Conservation (phyloP, 1,140 invertebrate species). For the Hesperophylax magnus region DNA sequence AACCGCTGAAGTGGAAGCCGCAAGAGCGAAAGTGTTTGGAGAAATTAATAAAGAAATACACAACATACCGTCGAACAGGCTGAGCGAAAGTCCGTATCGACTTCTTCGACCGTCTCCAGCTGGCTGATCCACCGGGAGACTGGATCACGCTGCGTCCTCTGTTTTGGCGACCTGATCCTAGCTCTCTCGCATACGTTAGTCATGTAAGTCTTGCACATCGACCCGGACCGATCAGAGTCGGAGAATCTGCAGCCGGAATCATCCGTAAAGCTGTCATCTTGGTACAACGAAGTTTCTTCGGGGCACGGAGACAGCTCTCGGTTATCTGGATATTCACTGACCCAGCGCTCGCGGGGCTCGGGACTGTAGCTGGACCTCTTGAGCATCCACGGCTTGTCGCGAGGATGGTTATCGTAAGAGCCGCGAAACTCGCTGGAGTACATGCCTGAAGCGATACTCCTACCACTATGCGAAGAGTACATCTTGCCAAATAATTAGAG, state of each 20-base stretch:
- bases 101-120: slow-evolving; percentile 55
- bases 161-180: too few relatives aligned
- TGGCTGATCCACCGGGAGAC: slow-evolving; percentile 54
- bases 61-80: slow-evolving; percentile 50
- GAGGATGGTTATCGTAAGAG: background rate
- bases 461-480: background rate
- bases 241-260: slow-evolving; percentile 49
- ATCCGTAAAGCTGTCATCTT: slow-evolving; percentile 44
- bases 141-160: slow-evolving; percentile 34
- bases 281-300: slow-evolving; percentile 51
- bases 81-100: slow-evolving; percentile 55
- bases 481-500: background rate
- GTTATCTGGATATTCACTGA: slow-evolving; percentile 4
- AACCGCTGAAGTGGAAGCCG: background rate
- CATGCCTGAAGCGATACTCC: background rate
- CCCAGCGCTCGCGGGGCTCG: slow-evolving; percentile 20
- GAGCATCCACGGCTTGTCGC: slow-evolving; percentile 10
- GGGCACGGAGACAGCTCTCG: background rate
- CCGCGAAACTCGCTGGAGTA: background rate
- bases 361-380: background rate
- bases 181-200: slow-evolving; percentile 6
- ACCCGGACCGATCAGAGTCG: slow-evolving; percentile 33
- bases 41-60: background rate
- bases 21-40: background rate
- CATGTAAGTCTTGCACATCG: slow-evolving; percentile 47